phyloP scores from a whole-genome alignment of 1,140 invertebrate species.

The Drosophila navojoa region DNA sequence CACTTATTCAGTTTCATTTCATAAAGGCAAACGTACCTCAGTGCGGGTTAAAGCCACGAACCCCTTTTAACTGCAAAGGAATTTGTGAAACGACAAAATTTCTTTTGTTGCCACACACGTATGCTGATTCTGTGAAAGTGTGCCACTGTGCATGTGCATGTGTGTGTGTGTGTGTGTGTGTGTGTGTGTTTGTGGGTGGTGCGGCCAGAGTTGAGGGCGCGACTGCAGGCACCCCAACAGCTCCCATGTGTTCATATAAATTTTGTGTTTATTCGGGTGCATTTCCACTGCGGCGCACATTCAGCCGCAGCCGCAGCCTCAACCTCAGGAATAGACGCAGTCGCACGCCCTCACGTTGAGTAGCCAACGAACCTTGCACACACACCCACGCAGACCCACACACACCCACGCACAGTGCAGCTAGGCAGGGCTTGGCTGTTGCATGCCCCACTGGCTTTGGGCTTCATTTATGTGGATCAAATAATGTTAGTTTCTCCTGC shows the following conservation, averaged over 20 bases:
- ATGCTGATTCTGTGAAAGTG: slow-evolving; percentile 23
- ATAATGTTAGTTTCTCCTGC: slow-evolving; percentile 47
- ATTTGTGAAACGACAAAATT: slow-evolving; percentile 73
- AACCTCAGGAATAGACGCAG: slow-evolving; percentile 9
- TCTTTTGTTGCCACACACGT: slow-evolving; percentile 65
- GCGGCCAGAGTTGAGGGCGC: neutral
- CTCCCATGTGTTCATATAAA: slow-evolving; percentile 77
- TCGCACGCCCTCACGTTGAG: slow-evolving; percentile 47
- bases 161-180: neutral
- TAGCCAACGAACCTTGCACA: slow-evolving; percentile 51
- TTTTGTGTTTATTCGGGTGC: slow-evolving; percentile 81
- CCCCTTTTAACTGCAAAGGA: slow-evolving; percentile 48
- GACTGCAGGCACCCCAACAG: slow-evolving; percentile 37
- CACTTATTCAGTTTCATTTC: slow-evolving; percentile 24
- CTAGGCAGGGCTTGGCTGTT: slow-evolving; percentile 14
- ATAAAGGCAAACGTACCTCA: slow-evolving; percentile 52
- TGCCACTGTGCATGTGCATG: neutral
- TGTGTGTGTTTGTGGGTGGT: neutral
- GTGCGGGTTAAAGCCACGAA: slow-evolving; percentile 38
- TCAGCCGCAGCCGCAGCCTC: slow-evolving; percentile 47
- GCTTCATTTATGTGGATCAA: slow-evolving; percentile 71
- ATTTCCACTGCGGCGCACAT: slow-evolving; percentile 77
- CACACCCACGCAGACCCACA: slow-evolving; percentile 1
- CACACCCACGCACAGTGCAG: slow-evolving; percentile 5
- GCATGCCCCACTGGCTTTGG: slow-evolving; percentile 56